Evolutionary conservation across 2,888 invertebrate species (phyloP), one percentile per base, ranked within the genome.

Genomic region (Rotaria sp.): DNA sequence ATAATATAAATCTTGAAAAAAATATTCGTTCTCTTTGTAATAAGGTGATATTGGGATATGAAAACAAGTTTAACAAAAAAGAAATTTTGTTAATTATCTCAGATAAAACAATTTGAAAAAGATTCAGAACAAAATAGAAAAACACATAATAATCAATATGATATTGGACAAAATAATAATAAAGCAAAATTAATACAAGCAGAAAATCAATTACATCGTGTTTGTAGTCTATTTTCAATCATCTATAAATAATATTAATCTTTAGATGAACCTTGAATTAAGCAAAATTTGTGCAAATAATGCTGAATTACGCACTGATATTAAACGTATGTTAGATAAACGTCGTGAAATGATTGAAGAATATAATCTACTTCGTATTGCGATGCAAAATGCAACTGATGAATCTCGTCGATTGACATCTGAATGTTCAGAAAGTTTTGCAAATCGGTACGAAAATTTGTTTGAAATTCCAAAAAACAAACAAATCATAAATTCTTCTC

Each of bases 251-350:
- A 67, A 15, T 67, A 30, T 59, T n/a, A 30, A 26, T 30, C 7
- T 67, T 67, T 67, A 67, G 67, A 80, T 80, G 75, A 80, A 80
- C 45, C 75, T 80, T 80, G 41, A 80, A 80, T n/a, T 80, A 45
- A 80, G 45, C 45, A 80, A 38, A 45, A 80, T 80, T n/a, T 45
- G 45, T 80, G 38, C 75, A 21, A 24, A 41, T 26, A 80, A 80
- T 80, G 0, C 45, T 26, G 41, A 80, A 11, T 80, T 80, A 80
- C 75, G 75, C 13, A 45, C 15, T 41, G 24, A 80, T 41, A 80
- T 80, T 45, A 80, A 45, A 45, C 75, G 45, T 80, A 80, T 80
- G 75, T 80, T 80, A 45, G 75, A 80, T 41, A 45, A 80, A 80
- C 75, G 75, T 41, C 41, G 75, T 45, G 45, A 80, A 45, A 80